These are phyloP conservation scores for Allobates femoralis DNA, from an alignment of 2,797 vertebrate species.

Conservation along the genomic window DNA sequence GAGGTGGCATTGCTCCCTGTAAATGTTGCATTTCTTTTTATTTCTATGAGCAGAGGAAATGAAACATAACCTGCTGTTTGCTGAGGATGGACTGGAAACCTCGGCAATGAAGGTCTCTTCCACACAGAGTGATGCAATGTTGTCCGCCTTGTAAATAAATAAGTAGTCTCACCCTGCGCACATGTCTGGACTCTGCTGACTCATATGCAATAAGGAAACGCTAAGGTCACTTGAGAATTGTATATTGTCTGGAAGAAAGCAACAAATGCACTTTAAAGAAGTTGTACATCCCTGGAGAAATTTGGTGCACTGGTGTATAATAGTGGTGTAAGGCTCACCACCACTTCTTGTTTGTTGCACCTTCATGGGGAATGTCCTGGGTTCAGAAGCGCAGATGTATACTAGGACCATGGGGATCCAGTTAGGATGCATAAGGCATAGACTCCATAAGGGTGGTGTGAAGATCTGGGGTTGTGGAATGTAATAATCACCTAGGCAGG, in stretches of 20 bases:
- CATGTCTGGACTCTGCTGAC: conserved; percentile 32
- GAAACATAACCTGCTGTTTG: background rate
- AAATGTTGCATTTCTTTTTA: too few species aligned
- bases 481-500: too few species aligned
- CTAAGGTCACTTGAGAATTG: background rate
- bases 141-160: conserved; percentile 31
- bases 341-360: too few species aligned
- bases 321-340: background rate
- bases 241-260: background rate
- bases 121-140: background rate
- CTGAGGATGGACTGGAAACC: background rate
- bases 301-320: too few species aligned
- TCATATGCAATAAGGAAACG: conserved; percentile 11
- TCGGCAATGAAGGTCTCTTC: background rate
- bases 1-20: background rate
- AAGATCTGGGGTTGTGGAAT: too few species aligned
- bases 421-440: too few species aligned
- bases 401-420: too few species aligned
- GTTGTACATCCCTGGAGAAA: too few species aligned
- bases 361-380: too few species aligned
- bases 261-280: background rate
- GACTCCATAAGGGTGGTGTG: too few species aligned
- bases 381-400: too few species aligned
- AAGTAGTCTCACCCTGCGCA: background rate
- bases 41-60: background rate